Percentiles rank a stretch among this genome's conserved stretches.
phyloP scores from a whole-genome alignment of 92 coral and sea anemone genomes.

The Bergia puertoricense region DNA sequence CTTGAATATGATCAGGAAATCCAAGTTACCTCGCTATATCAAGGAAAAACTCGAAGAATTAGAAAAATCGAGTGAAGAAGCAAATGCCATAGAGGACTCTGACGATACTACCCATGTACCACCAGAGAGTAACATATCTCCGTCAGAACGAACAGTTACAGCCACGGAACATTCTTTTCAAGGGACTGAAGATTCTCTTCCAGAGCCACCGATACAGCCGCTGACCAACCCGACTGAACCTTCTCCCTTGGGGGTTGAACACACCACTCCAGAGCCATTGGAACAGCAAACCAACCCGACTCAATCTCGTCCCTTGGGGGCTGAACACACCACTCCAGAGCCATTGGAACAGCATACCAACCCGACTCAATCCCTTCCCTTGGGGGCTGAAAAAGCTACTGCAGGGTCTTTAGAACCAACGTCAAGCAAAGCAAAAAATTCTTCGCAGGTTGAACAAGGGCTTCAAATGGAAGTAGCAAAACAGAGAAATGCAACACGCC shows the following conservation, averaged over 20 bases:
- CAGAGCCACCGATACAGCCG: background rate
- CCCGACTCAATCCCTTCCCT: background rate
- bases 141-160: background rate
- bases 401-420: background rate
- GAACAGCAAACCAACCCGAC: background rate
- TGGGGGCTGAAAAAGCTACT: background rate
- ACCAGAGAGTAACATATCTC: background rate
- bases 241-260: background rate
- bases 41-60: slow-evolving; percentile 17
- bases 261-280: background rate
- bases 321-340: background rate
- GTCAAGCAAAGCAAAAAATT: background rate
- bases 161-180: background rate
- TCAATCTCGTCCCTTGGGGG: background rate
- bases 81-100: background rate
- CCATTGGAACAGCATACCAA: background rate
- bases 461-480: background rate
- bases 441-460: background rate
- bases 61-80: background rate
- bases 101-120: background rate
- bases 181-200: background rate
- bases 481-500: slow-evolving; percentile 1
- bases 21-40: slow-evolving; percentile 33
- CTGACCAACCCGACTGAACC: background rate
- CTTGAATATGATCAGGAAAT: slow-evolving; percentile 73